phyloP scores from a whole-genome alignment of 2,797 vertebrate species.

The Gorsachius magnificus region DNA sequence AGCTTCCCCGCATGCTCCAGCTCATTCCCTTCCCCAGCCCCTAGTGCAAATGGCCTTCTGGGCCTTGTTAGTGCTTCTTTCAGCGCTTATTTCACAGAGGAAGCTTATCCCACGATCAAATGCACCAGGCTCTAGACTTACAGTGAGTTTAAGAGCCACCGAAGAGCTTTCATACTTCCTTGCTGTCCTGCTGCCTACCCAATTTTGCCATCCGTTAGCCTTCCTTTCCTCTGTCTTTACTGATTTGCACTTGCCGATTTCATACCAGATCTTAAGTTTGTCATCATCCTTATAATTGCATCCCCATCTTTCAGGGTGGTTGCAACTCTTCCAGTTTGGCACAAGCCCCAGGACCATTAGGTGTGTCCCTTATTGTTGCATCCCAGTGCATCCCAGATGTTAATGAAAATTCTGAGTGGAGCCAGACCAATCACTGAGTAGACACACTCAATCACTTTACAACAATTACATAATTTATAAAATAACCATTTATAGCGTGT shows the following conservation, averaged over 20 bases:
- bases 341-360: not conserved
- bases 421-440: not conserved
- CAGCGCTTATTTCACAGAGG: not conserved
- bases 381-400: not conserved
- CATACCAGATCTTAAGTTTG: not conserved
- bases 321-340: not conserved
- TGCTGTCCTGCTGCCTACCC: not conserved
- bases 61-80: not conserved
- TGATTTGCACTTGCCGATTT: not conserved
- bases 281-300: not conserved
- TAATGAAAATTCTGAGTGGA: not conserved
- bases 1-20: not conserved
- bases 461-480: not conserved
- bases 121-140: not conserved
- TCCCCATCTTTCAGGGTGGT: not conserved
- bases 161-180: not conserved
- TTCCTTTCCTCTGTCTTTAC: not conserved
- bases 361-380: not conserved
- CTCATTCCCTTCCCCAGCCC: not conserved
- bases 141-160: not conserved
- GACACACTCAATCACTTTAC: not conserved
- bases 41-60: not conserved
- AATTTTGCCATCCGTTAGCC: not conserved
- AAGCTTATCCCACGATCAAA: not conserved
- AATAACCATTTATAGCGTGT: not conserved